These are phyloP conservation scores for Chloroceryle aenea DNA, from an alignment of 2,113 vertebrate species.

Conservation along the genomic window DNA sequence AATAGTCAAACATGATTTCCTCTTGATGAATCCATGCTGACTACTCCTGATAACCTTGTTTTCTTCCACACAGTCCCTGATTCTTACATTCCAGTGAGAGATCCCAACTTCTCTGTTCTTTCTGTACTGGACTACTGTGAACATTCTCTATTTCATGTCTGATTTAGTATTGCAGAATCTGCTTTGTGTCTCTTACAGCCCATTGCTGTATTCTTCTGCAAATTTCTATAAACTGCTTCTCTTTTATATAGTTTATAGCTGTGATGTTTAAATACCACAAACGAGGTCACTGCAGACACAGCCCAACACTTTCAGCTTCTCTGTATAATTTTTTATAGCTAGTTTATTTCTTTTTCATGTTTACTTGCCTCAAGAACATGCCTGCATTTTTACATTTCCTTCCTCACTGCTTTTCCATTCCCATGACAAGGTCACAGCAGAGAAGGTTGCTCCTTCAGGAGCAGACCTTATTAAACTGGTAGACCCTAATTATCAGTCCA, in stretches of 20 bases:
- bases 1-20: too few species aligned
- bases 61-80: background rate
- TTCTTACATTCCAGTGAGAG: background rate
- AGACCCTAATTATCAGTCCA: background rate
- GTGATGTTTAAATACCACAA: background rate
- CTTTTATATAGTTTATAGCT: background rate
- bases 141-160: background rate
- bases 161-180: background rate
- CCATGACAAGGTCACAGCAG: background rate
- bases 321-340: background rate
- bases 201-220: background rate
- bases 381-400: background rate
- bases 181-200: background rate
- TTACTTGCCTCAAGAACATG: background rate
- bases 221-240: background rate
- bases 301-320: background rate
- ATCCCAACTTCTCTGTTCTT: background rate
- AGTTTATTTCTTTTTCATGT: background rate
- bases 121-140: background rate
- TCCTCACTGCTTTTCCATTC: background rate
- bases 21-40: too few species aligned
- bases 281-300: background rate
- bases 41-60: too few species aligned
- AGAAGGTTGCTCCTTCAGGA: background rate
- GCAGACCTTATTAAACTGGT: background rate